A percentile compares a stretch with the other conserved stretches of the same genome.
phyloP scores from a whole-genome alignment of 2,888 invertebrate genomes.

The Lathronympha strigana region DNA sequence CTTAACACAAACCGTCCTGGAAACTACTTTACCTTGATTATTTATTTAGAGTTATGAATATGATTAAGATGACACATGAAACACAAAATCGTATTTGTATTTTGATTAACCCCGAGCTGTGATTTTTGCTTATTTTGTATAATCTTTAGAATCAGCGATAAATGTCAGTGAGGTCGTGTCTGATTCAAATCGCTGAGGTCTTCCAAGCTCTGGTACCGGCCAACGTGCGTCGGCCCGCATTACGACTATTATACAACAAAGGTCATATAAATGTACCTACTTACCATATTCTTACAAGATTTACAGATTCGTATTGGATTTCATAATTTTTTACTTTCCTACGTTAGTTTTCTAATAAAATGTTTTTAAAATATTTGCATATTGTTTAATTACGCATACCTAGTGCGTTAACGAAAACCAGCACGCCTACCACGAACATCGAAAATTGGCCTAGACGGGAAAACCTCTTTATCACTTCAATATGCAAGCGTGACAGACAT shows the following conservation, averaged over 20 bases:
- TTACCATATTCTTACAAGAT: constrained; percentile 74
- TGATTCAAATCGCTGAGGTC: constrained; percentile 53
- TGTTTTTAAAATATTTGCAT: constrained; percentile 72
- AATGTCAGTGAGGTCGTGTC: constrained; percentile 13
- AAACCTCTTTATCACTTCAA: too few species aligned
- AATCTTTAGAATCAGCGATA: constrained; percentile 54
- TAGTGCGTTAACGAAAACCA: not conserved
- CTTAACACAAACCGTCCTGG: constrained; percentile 71
- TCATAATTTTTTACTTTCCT: constrained; percentile 84
- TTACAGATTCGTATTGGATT: constrained; percentile 81
- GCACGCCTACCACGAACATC: too few species aligned
- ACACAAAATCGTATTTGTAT: constrained; percentile 77
- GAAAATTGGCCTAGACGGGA: too few species aligned
- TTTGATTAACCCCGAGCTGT: constrained; percentile 83
- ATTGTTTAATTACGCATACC: constrained; percentile 29
- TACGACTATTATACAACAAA: constrained; percentile 18
- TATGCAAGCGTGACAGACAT: too few species aligned
- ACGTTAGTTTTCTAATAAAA: constrained; percentile 84
- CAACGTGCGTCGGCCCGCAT: not conserved
- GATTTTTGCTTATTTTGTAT: constrained; percentile 81
- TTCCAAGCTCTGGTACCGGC: constrained; percentile 51
- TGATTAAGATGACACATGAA: constrained; percentile 72
- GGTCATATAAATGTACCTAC: constrained; percentile 45
- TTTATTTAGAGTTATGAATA: constrained; percentile 79
- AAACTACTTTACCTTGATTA: constrained; percentile 76